These are phyloP conservation scores for Leptonema lineaticorne DNA, from an alignment of 1,140 invertebrate genomes.

Conservation along the genomic window DNA sequence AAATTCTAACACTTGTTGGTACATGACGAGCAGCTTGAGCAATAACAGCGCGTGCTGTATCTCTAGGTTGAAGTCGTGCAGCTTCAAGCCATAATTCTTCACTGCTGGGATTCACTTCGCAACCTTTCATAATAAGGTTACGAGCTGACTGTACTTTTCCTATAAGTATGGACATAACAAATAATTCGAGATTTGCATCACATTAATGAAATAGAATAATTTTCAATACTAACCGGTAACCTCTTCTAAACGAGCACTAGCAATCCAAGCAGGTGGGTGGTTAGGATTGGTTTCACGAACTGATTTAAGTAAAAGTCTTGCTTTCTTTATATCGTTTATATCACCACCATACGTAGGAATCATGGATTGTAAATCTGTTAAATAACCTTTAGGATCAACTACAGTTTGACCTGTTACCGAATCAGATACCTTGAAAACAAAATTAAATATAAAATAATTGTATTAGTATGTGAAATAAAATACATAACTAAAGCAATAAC, in stretches of 20 bases:
- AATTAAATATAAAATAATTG: background rate
- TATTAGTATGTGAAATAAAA: background rate
- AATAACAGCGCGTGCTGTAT: constrained; percentile 92
- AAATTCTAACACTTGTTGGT: constrained; percentile 90
- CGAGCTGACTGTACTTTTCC: constrained; percentile 97
- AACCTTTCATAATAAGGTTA: constrained; percentile 97
- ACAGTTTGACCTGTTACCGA: constrained; percentile 99
- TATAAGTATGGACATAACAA: constrained; percentile 49
- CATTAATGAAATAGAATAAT: background rate
- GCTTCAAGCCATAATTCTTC: constrained; percentile 99
- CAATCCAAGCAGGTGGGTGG: constrained; percentile 99
- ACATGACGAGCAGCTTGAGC: constrained; percentile 84
- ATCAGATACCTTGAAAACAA: constrained; percentile 72
- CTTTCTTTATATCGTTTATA: constrained; percentile 99
- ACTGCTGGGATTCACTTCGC: constrained; percentile 92
- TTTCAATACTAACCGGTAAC: constrained; percentile 74
- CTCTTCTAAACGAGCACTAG: constrained; percentile 97
- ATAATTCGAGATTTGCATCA: background rate
- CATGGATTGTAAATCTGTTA: constrained; percentile 98
- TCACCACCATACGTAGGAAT: constrained; percentile 97
- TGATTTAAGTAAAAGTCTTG: constrained; percentile 92
- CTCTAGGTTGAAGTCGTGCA: constrained; percentile 89
- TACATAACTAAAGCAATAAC: background rate
- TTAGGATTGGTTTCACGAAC: constrained; percentile 98
- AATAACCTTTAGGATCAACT: constrained; percentile 98